Base-by-base conservation (phyloP, 2,888 invertebrate species). In the Drosophila emarginata region DNA sequence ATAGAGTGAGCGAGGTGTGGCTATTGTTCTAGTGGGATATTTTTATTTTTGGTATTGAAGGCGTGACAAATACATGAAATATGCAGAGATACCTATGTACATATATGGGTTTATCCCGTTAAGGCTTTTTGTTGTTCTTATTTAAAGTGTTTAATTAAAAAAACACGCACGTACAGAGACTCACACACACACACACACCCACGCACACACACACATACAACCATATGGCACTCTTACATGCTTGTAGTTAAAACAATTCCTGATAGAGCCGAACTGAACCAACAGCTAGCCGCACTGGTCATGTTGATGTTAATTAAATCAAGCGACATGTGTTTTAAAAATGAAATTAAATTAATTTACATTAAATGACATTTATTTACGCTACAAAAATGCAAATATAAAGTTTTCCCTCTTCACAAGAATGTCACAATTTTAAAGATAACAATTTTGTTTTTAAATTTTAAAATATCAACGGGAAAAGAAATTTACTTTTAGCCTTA, bases 231-330 rank as follows among this genome's bases (percentile, higher is more conserved):
- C 23, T 59, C 70, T 69, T 69, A 68, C 68, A 59, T 68, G 54
- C 53, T 18, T 67, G 63, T 62, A 26, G 68, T 40, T 52, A 45
- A 45, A 45, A 45, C 45, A 45, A 45, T 45, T 45, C 45, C 45
- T 45, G 18, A 21, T 45, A 45, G 45, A 45, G 45, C 45, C 7
- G 21, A 28, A 68, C 64, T 59, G 70, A 50, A 59, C 45, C 5
- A 26, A 26, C 26, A 5, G 58, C 67, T 45, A 63, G 70, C 77
- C 80, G 64, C 79, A 76, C 37, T 63, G 64, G 74, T 60, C 83
- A 74, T 80, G 80, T 80, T 54, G 72, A 78, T 45, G 84, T 83
- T 86, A 86, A 84, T 84, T 84, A 84, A 86, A 84, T 83, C 81
- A 75, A 81, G 75, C 78, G 77, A 78, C 79, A 76, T 73, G 74